phyloP scores from a whole-genome alignment of 1,140 invertebrate genomes.

The Cephus cinctus region DNA sequence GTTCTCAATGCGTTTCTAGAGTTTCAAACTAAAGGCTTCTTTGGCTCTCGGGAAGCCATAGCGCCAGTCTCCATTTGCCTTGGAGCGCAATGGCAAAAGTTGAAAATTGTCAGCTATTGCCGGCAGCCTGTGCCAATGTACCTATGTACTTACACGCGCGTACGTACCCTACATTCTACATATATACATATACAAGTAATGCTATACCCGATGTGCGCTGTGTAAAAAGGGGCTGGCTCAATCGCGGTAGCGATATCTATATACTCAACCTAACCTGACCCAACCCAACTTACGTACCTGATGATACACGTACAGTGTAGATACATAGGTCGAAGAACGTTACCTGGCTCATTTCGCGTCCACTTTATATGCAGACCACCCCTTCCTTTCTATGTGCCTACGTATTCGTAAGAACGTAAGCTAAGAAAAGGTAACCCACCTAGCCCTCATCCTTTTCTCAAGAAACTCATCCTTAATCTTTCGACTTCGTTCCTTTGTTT shows the following conservation, averaged over 20 bases:
- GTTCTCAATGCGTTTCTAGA: too few relatives aligned
- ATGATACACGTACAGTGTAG: too few relatives aligned
- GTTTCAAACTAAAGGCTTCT: too few relatives aligned
- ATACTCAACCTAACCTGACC: too few relatives aligned
- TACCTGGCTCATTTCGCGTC: conserved; percentile 50
- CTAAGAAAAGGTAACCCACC: background rate
- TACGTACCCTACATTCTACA: conserved; percentile 3
- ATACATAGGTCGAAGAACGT: too few relatives aligned
- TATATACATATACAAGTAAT: conserved; percentile 20
- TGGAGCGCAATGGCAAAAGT: conserved; percentile 42
- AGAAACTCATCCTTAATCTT: background rate
- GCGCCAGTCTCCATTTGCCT: conserved; percentile 40
- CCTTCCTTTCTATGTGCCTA: conserved; percentile 22
- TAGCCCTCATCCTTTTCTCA: background rate
- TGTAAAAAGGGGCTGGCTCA: too few relatives aligned
- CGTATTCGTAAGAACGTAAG: conserved; percentile 3
- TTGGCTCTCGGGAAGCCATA: too few relatives aligned
- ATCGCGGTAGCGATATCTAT: too few relatives aligned
- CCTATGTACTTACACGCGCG: too few relatives aligned
- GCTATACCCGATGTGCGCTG: conserved; percentile 2
- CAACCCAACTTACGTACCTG: too few relatives aligned
- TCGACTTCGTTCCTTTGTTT: conserved; percentile 37
- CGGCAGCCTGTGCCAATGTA: conserved; percentile 41
- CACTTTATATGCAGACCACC: conserved; percentile 53
- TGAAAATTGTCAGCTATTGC: conserved; percentile 44